Percentiles rank a stretch among this genome's conserved stretches.
These are phyloP conservation scores for Spheniscus mendiculus DNA, from an alignment of 2,113 vertebrate species.

Conservation along the genomic window DNA sequence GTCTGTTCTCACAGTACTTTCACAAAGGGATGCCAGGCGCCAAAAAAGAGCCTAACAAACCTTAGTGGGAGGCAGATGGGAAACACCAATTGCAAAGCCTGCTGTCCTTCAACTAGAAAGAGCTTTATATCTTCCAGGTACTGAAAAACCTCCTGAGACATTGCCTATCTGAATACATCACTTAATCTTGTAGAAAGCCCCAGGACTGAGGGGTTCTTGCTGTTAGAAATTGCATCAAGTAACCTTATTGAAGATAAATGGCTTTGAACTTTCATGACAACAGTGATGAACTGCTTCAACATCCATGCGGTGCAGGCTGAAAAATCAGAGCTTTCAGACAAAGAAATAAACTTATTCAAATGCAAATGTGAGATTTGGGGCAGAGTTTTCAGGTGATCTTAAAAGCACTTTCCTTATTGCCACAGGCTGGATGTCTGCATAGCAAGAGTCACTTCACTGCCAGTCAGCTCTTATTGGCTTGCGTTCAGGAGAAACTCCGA, in stretches of 20 bases:
- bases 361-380: neutral
- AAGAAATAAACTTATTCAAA: slow-evolving; percentile 49
- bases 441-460: neutral
- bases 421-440: neutral
- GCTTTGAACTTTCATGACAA: slow-evolving; percentile 57
- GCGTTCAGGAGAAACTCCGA: neutral
- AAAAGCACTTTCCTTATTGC: neutral
- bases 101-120: neutral
- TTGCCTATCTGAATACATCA: slow-evolving; percentile 31
- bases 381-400: neutral
- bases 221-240: slow-evolving; percentile 50
- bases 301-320: neutral
- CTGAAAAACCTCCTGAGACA: slow-evolving; percentile 6
- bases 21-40: neutral
- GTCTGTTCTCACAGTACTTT: neutral
- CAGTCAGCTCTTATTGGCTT: neutral
- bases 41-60: neutral
- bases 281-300: slow-evolving; percentile 51
- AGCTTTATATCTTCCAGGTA: neutral
- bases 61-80: neutral
- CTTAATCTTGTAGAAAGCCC: slow-evolving; percentile 56
- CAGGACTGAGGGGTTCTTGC: slow-evolving; percentile 3
- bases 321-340: slow-evolving; percentile 35
- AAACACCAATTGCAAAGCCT: neutral
- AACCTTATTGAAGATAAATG: slow-evolving; percentile 54